These are phyloP conservation scores for Atta texana DNA, from an alignment of 1,140 invertebrate species.

Conservation along the genomic window DNA sequence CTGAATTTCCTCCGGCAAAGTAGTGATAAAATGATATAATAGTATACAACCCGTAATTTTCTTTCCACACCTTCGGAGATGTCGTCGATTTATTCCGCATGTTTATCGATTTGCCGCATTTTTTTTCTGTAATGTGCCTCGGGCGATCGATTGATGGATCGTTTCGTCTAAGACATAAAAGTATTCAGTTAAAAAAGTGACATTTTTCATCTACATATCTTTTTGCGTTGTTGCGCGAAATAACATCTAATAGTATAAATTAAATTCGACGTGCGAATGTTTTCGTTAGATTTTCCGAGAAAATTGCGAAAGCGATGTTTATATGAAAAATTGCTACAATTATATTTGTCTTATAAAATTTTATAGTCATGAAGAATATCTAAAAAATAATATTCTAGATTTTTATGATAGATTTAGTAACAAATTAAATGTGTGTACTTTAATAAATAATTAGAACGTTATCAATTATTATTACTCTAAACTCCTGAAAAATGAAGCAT, in stretches of 20 bases:
- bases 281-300: background rate
- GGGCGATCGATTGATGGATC: slow-evolving; percentile 50
- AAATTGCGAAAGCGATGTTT: background rate
- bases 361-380: background rate
- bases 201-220: slow-evolving; percentile 27
- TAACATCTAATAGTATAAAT: background rate
- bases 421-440: background rate
- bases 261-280: background rate
- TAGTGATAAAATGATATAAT: slow-evolving; percentile 27
- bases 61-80: slow-evolving; percentile 27
- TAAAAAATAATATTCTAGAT: background rate
- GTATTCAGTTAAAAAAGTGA: slow-evolving; percentile 17
- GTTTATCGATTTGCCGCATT: slow-evolving; percentile 26
- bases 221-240: slow-evolving; percentile 5
- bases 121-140: background rate
- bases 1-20: slow-evolving; percentile 37
- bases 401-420: background rate
- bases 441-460: background rate
- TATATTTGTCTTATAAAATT: background rate
- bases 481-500: background rate
- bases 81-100: slow-evolving; percentile 35
- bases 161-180: background rate
- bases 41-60: slow-evolving; percentile 30
- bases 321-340: background rate
- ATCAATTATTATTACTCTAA: background rate